Conservation (phyloP, 2,113 vertebrate species). For the Oreotrochilus melanogaster region DNA sequence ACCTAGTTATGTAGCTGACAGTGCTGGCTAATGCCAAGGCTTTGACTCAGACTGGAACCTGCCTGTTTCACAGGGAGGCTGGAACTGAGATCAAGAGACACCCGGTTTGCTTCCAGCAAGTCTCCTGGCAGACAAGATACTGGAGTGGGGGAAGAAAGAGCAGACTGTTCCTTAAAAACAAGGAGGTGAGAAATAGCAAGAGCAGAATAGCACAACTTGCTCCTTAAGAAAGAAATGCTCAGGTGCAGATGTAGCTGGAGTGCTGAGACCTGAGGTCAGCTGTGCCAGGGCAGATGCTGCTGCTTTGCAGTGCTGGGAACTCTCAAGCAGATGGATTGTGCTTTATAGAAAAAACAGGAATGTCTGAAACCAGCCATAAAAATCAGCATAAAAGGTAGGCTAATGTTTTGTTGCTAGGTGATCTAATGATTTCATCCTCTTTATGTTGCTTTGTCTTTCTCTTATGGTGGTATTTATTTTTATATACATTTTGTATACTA, state of each 20-base stretch:
- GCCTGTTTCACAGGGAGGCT: conserved; percentile 19
- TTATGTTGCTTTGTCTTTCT: neutral
- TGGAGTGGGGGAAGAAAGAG: neutral
- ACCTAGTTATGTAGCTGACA: neutral
- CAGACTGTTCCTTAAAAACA: conserved; percentile 47
- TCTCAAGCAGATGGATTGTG: neutral
- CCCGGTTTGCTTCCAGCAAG: conserved; percentile 38
- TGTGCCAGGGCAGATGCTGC: rapidly evolving
- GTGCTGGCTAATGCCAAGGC: neutral
- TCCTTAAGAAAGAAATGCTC: neutral
- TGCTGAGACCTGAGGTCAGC: neutral
- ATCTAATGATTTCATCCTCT: neutral
- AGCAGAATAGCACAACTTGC: neutral
- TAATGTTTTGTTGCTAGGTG: conserved; percentile 22
- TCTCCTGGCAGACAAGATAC: conserved; percentile 45
- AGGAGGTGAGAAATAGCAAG: neutral
- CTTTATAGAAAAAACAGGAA: neutral
- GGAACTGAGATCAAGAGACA: conserved; percentile 46
- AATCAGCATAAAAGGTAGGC: conserved; percentile 33
- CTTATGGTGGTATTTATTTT: neutral
- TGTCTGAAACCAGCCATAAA: conserved; percentile 14
- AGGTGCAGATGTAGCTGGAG: rapidly evolving
- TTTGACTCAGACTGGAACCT: conserved; percentile 45
- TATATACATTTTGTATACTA: neutral
- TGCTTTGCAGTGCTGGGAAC: neutral